These are phyloP conservation scores for Labeo catla DNA, from an alignment of 2,113 vertebrate species.

Conservation along the genomic window DNA sequence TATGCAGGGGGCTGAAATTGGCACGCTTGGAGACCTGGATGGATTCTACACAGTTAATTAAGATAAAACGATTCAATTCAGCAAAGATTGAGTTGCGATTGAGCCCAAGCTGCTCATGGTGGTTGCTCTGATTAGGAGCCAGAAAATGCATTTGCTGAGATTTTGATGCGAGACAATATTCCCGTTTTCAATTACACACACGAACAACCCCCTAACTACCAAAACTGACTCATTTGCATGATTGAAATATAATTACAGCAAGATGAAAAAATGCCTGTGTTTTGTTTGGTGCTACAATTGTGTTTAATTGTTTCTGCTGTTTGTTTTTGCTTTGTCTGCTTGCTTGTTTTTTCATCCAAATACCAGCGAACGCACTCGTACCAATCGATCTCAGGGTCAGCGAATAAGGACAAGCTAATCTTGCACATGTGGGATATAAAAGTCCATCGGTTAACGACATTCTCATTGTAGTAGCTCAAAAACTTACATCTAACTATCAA, in stretches of 20 bases:
- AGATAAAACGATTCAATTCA: conserved; percentile 79
- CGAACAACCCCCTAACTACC: conserved; percentile 79
- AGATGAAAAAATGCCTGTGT: conserved; percentile 70
- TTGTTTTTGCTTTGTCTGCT: conserved; percentile 48
- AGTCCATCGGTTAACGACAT: neutral
- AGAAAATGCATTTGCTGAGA: conserved; percentile 70
- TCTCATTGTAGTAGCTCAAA: neutral
- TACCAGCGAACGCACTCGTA: neutral
- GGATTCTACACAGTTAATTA: conserved; percentile 77
- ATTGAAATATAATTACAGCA: conserved; percentile 80
- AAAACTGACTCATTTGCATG: conserved; percentile 80
- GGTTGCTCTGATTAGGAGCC: conserved; percentile 75
- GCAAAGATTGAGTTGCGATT: conserved; percentile 71
- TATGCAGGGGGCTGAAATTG: conserved; percentile 60
- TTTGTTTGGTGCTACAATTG: conserved; percentile 69
- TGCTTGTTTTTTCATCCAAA: conserved; percentile 25
- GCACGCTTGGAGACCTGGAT: conserved; percentile 69
- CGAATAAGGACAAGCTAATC: neutral
- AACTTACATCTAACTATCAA: neutral
- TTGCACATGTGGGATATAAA: neutral
- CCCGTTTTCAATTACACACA: conserved; percentile 83
- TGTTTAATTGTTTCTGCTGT: conserved; percentile 56
- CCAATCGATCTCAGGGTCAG: conserved; percentile 8
- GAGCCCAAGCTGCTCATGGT: conserved; percentile 58
- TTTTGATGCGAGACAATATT: conserved; percentile 79